These are phyloP conservation scores for Dendrolimus houi DNA, from an alignment of 2,888 invertebrate genomes.

Conservation along the genomic window DNA sequence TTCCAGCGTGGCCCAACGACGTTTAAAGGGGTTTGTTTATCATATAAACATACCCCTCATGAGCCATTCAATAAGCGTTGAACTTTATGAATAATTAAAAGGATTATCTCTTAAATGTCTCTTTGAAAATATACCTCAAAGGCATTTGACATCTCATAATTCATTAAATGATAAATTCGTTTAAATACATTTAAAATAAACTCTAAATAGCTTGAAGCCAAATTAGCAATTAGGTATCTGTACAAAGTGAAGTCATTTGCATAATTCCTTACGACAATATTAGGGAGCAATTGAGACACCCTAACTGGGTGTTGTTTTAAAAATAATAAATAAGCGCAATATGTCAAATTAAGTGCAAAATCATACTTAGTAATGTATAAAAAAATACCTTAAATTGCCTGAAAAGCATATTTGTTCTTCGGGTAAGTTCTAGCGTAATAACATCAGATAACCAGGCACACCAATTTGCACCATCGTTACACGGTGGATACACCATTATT, in stretches of 20 bases:
- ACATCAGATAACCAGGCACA: too few relatives aligned
- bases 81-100: not conserved
- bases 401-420: too few relatives aligned
- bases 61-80: not conserved
- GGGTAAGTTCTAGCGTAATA: too few relatives aligned
- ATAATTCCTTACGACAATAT: not conserved
- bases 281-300: not conserved
- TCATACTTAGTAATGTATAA: too few relatives aligned
- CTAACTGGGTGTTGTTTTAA: not conserved
- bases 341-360: too few relatives aligned
- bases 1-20: too few relatives aligned
- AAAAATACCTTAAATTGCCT: too few relatives aligned
- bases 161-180: not conserved
- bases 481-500: too few relatives aligned
- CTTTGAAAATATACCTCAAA: not conserved
- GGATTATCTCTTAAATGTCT: not conserved
- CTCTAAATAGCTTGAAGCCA: not conserved
- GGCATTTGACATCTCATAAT: not conserved
- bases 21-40: too few relatives aligned
- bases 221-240: not conserved
- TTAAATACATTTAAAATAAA: constrained; percentile 7
- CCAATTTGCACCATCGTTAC: too few relatives aligned
- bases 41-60: not conserved
- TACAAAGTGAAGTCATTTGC: not conserved
- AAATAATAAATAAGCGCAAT: not conserved